Conservation (phyloP, 1,140 invertebrate species). For the Papilio dardanus region DNA sequence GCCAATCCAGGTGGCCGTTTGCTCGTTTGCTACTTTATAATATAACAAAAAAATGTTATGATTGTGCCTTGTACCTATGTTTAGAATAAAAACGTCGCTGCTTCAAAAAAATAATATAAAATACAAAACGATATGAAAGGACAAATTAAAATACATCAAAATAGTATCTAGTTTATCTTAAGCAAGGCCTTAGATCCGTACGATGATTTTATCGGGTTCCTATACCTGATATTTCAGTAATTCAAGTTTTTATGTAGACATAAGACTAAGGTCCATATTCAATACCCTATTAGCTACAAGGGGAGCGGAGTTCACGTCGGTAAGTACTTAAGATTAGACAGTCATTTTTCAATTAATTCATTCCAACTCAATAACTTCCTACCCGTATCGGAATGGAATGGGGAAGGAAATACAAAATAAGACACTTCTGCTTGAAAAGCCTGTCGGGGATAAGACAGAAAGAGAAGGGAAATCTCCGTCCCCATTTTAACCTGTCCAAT, state of each 20-base stretch:
- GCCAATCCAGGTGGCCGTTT: too few species aligned
- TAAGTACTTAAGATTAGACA: not conserved
- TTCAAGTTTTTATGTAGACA: not conserved
- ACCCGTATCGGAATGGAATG: not conserved
- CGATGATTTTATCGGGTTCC: not conserved
- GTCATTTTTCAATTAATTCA: slow-evolving; percentile 19
- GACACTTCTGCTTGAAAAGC: not conserved
- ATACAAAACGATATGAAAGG: not conserved
- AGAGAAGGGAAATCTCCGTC: too few species aligned
- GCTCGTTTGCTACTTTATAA: too few species aligned
- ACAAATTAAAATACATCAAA: not conserved
- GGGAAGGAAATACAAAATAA: not conserved
- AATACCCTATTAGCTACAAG: not conserved
- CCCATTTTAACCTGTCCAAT: too few species aligned
- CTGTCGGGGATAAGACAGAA: not conserved
- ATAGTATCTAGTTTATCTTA: not conserved
- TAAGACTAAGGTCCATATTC: not conserved
- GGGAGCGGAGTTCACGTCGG: not conserved
- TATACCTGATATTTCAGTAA: not conserved
- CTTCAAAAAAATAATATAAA: too few species aligned
- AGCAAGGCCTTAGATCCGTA: not conserved
- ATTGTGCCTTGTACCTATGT: too few species aligned
- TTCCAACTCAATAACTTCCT: slow-evolving; percentile 2
- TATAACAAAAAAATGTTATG: too few species aligned
- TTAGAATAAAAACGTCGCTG: too few species aligned